Evolutionary conservation across 2,888 invertebrate species (phyloP), one percentile per base, ranked within the genome.

Genomic region (Melikaiella ostensackeni): DNA sequence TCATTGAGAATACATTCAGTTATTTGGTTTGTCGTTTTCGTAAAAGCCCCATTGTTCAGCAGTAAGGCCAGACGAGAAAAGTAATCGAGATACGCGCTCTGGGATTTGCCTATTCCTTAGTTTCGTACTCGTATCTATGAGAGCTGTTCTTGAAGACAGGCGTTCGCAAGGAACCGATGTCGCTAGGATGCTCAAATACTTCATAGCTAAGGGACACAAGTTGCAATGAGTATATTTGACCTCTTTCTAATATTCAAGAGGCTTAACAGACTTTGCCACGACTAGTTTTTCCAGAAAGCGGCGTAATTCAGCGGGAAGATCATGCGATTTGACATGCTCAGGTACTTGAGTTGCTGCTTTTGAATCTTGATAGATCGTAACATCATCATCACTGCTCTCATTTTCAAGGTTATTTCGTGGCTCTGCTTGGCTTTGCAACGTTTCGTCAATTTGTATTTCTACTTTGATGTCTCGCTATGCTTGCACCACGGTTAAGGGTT

Each of bases 121-220:
- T 33, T 46, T 27, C 6, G 30, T 50, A n/a, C 27, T 27, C 6
- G 30, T 50, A n/a, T 73, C 73, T 24, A 73, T 55, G 1, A 73
- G 27, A 11, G 24, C 24, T 1, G 73, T 24, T 73, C 55, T 55
- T 2, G 73, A 55, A 50, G 55, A 73, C 13, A 77, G 24, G n/a
- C 73, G 73, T 62, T 77, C 76, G 8, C 59, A 73, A 24, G 63
- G 62, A 38, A 77, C 62, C 3, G 62, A 77, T 33, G 62, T 77
- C 16, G 59, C 76, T n/a, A 64, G 61, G 5, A 74, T 62, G 16
- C 61, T 27, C n/a, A 62, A 61, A 77, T 74, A 74, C 19, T 74
- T 77, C 63, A 27, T 57, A 2, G 63, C 74, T 19, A 74, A 9
- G 3, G 38, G 33, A 55, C 46, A 77, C 8, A 77, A 27, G 9